Evolutionary conservation across 1,140 invertebrate genomes (phyloP).

Genomic region (Vanessa atalanta): DNA sequence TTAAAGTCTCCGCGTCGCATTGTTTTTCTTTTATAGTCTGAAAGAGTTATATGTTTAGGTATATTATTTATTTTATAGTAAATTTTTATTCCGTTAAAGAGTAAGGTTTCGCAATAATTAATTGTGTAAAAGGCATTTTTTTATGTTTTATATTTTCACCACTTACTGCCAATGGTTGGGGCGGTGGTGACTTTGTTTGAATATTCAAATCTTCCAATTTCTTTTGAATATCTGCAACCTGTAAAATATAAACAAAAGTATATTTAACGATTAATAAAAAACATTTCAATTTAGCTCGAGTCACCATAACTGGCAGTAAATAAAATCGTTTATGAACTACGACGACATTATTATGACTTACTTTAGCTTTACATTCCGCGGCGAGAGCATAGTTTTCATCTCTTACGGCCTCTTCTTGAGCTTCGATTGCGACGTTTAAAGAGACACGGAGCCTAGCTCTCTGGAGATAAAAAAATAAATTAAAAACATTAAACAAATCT

Average conservation of each 20-base stretch:
- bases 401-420: slow-evolving; percentile 75
- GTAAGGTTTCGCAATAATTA: too few species aligned
- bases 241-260: slow-evolving; percentile 17
- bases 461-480: slow-evolving; percentile 48
- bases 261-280: not conserved
- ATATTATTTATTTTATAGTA: not conserved
- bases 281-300: too few species aligned
- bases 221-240: slow-evolving; percentile 74
- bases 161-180: slow-evolving; percentile 55
- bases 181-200: slow-evolving; percentile 48
- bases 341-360: too few species aligned
- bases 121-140: too few species aligned
- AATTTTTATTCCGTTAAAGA: not conserved
- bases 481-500: not conserved
- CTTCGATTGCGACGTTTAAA: slow-evolving; percentile 76
- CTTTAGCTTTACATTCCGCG: slow-evolving; percentile 76
- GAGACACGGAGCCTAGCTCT: slow-evolving; percentile 71
- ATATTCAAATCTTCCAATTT: slow-evolving; percentile 68
- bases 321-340: not conserved
- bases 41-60: slow-evolving; percentile 27
- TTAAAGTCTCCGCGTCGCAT: slow-evolving; percentile 65
- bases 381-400: slow-evolving; percentile 75
- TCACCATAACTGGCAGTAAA: too few species aligned
- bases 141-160: not conserved
- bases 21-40: slow-evolving; percentile 69